A percentile compares a stretch with the other conserved stretches of the same genome.
Conservation (phyloP, 53 echinoderm and acorn worm genomes). For the Mesocentrotus franciscanus region DNA sequence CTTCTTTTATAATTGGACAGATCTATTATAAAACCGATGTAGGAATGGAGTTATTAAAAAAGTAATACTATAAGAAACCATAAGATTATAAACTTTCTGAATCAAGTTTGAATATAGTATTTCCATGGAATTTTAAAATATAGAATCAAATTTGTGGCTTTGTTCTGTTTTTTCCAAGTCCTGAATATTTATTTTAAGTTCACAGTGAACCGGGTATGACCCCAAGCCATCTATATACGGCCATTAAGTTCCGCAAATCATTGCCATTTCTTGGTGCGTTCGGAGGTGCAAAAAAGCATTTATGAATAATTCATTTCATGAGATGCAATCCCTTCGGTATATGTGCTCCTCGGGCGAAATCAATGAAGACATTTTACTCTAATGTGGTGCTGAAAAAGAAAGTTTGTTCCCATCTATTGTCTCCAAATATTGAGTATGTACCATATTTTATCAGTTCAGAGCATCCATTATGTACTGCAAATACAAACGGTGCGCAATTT, state of each 20-base stretch:
- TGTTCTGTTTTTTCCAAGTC: not conserved
- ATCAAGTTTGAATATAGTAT: too few species aligned
- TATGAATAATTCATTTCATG: conserved; percentile 32
- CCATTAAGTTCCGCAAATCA: not conserved
- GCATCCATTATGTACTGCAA: not conserved
- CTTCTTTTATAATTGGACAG: not conserved
- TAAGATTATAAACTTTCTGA: too few species aligned
- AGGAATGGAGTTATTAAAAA: too few species aligned
- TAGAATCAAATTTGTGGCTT: too few species aligned
- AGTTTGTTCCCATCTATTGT: too few species aligned
- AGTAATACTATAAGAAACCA: too few species aligned
- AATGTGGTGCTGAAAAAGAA: too few species aligned
- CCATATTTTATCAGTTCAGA: not conserved
- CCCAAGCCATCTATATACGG: not conserved
- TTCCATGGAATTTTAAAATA: too few species aligned
- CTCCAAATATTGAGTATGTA: too few species aligned
- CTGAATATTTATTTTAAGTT: not conserved
- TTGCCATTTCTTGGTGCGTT: conserved; percentile 18
- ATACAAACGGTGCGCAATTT: not conserved
- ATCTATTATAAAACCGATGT: too few species aligned
- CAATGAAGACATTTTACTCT: too few species aligned
- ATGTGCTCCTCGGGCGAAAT: not conserved
- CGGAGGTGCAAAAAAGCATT: not conserved
- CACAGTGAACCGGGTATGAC: not conserved
- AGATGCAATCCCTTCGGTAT: not conserved